A percentile compares a stretch with the other conserved stretches of the same genome.
These are phyloP conservation scores for Xylota sylvarum DNA, from an alignment of 2,888 invertebrate species.

Conservation along the genomic window DNA sequence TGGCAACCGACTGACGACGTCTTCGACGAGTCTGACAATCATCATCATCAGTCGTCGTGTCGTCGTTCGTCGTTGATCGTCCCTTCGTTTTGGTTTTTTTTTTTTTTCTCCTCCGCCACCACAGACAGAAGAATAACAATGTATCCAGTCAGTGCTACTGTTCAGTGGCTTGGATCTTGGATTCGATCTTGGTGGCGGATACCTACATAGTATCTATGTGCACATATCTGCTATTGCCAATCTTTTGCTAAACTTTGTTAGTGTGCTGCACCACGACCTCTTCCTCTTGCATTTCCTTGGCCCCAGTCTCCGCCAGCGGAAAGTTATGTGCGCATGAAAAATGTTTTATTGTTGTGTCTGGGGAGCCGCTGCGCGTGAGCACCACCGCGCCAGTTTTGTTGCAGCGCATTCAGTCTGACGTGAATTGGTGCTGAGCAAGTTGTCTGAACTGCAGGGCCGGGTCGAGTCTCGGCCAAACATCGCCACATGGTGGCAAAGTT, in stretches of 20 bases:
- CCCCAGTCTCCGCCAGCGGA: neutral
- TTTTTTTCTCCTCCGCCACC: conserved; percentile 7
- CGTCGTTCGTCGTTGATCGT: conserved; percentile 6
- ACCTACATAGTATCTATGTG: conserved; percentile 3
- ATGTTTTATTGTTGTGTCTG: conserved; percentile 65
- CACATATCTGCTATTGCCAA: conserved; percentile 25
- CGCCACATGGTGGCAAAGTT: conserved; percentile 35
- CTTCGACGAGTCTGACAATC: neutral
- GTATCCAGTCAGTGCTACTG: conserved; percentile 56
- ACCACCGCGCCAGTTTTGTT: conserved; percentile 8
- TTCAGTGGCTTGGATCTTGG: conserved; percentile 54
- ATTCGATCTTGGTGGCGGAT: conserved; percentile 45
- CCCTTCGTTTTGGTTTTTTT: conserved; percentile 15
- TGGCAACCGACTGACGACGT: neutral
- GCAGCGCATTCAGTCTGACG: conserved; percentile 10
- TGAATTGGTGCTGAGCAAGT: conserved; percentile 26
- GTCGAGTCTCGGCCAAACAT: conserved; percentile 1
- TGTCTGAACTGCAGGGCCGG: conserved; percentile 41
- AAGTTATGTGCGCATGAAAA: conserved; percentile 48
- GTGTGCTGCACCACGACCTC: conserved; percentile 26
- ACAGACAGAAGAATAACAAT: conserved; percentile 61
- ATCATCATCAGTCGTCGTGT: conserved; percentile 21
- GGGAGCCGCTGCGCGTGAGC: conserved; percentile 24
- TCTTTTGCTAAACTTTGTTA: conserved; percentile 28
- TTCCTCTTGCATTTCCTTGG: conserved; percentile 38